These are phyloP conservation scores for Tetheella fluctuosa DNA, from an alignment of 2,888 invertebrate genomes.

Conservation along the genomic window DNA sequence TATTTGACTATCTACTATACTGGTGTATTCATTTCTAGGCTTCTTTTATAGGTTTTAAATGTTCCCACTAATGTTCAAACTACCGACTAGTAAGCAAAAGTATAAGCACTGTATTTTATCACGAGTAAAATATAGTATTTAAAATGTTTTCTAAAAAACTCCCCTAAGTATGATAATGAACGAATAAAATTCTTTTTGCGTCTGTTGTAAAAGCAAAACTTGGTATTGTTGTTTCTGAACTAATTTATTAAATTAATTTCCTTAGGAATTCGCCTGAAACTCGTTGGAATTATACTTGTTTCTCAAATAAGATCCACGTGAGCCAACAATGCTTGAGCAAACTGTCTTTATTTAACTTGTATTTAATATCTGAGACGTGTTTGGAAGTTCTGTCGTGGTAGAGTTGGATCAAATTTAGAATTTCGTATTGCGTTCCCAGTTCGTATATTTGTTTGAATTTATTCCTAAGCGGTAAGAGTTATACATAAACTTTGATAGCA, in stretches of 20 bases:
- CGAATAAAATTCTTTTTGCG: slow-evolving; percentile 53
- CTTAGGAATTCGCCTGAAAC: slow-evolving; percentile 58
- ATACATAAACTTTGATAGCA: slow-evolving; percentile 45
- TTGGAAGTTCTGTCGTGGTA: slow-evolving; percentile 58
- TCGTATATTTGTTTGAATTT: slow-evolving; percentile 53
- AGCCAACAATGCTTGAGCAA: slow-evolving; percentile 65
- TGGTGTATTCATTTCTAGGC: no score
- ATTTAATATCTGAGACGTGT: slow-evolving; percentile 78
- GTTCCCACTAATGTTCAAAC: not conserved
- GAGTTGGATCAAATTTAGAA: slow-evolving; percentile 64
- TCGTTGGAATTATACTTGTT: slow-evolving; percentile 73
- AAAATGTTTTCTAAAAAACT: slow-evolving; percentile 19
- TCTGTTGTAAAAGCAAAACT: slow-evolving; percentile 53
- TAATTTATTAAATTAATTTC: slow-evolving; percentile 75
- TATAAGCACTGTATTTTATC: slow-evolving; percentile 4
- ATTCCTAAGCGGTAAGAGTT: slow-evolving; percentile 38
- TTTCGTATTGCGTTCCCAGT: slow-evolving; percentile 66
- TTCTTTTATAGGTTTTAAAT: not conserved
- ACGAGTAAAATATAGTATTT: not conserved
- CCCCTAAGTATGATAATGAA: slow-evolving; percentile 35
- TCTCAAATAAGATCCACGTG: slow-evolving; percentile 66
- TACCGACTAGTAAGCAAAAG: no score
- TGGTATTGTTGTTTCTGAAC: slow-evolving; percentile 56
- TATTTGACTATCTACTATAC: no score
- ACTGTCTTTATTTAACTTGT: slow-evolving; percentile 77